Evolutionary conservation across 2,797 vertebrate genomes (phyloP), one percentile per base, ranked within the genome.

Genomic region (Diglossa cyanea): DNA sequence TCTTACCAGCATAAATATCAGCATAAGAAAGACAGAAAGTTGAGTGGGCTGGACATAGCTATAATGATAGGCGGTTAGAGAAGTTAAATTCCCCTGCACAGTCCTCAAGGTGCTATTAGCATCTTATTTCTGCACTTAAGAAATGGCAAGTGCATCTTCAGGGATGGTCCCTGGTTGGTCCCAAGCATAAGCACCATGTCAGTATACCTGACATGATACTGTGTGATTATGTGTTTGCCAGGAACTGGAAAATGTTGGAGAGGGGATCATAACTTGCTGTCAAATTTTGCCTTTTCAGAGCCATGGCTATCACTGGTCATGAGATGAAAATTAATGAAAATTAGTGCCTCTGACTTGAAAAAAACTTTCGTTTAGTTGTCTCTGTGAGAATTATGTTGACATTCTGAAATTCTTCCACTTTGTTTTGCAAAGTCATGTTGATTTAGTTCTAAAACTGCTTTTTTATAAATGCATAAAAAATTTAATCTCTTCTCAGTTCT

Each of bases 141-240:
- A 83, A 92, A 66, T 30, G 11, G 21, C 53, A 84, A 21, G 3
- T 45, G 4, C 11, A 13, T 81, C 42, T 84, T 75, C 37, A 75
- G 39, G 37, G 20, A 25, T 30, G 28, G 44, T 20, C 28, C 5
- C 48, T 55, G 31, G 25, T 11, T 39, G 37, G 13, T 16, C 50
- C 26, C 42, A 57, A 23, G 39, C 13, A 26, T 2, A 2, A 80
- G 18, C 17, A 21, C 13, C 0, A 0, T 24, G 42, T 25, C 70
- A 44, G 9, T 19, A 17, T 53, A 35, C 55, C 18, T 62, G 39
- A 12, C 20, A 14, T 35, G 25, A 7, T 19, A 30, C 25, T 53
- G 10, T 0, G 2, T 58, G 51, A 15, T 76, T 66, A 13, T 47
- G 23, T 78, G 1, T 73, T 31, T 91, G 14, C n/a, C 35, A 75